Conservation (phyloP, 2,888 invertebrate genomes). For the Pseudococcus jackbeardsleyi region DNA sequence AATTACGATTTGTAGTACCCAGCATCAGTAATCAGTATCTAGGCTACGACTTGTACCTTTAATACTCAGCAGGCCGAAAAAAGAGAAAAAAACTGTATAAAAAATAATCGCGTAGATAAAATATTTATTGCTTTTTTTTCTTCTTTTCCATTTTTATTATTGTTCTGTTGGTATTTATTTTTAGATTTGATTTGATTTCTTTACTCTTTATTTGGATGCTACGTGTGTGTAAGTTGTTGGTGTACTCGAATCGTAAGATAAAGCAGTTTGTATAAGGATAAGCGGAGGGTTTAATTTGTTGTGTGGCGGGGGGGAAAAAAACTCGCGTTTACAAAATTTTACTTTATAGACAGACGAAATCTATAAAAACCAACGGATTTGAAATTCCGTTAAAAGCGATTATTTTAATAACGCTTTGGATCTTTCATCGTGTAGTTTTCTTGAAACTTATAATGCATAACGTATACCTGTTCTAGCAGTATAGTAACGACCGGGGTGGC, state of each 20-base stretch:
- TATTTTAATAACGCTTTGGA: neutral
- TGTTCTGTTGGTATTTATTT: neutral
- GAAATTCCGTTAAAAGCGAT: constrained; percentile 25
- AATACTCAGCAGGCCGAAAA: neutral
- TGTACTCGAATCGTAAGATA: neutral
- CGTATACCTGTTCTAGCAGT: constrained; percentile 1
- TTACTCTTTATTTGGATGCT: neutral
- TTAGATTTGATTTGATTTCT: constrained; percentile 2
- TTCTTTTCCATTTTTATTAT: neutral
- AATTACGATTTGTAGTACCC: neutral
- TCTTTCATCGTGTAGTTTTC: neutral
- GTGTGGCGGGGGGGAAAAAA: neutral
- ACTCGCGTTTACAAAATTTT: neutral
- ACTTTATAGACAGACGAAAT: neutral
- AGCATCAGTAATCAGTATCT: too few species aligned
- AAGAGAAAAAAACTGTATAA: neutral
- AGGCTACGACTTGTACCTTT: constrained; percentile 3
- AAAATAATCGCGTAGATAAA: constrained; percentile 24
- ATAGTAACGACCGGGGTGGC: constrained; percentile 27
- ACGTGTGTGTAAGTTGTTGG: neutral
- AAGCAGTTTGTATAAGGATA: neutral
- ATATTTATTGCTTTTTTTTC: constrained; percentile 36
- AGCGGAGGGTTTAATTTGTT: neutral
- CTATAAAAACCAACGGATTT: constrained; percentile 47
- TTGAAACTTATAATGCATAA: neutral